phyloP scores from a whole-genome alignment of 2,888 invertebrate species.

The Fragum sueziense region DNA sequence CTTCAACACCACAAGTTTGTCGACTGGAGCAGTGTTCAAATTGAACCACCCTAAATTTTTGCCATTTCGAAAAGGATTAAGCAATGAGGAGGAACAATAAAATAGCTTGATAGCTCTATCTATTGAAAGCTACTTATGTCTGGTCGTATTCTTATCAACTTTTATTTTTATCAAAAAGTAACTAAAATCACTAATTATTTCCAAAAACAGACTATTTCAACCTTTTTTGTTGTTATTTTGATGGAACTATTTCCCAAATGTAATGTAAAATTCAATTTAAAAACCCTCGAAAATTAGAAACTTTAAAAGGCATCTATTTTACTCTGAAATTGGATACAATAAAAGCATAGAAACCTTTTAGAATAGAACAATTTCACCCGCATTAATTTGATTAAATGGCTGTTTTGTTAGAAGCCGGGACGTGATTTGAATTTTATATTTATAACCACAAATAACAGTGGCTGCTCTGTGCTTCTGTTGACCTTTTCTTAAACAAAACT shows the following conservation, averaged over 20 bases:
- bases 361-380: background rate
- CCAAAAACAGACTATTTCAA: background rate
- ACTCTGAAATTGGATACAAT: slow-evolving; percentile 6
- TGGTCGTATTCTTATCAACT: background rate
- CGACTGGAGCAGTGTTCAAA: no score
- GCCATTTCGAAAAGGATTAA: no score
- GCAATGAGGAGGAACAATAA: no score
- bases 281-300: background rate
- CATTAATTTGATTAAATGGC: slow-evolving; percentile 9
- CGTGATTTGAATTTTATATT: slow-evolving; percentile 1
- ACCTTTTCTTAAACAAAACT: no score
- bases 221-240: no score
- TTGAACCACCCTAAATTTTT: no score
- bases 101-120: no score
- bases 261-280: background rate
- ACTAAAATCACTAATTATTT: background rate
- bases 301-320: slow-evolving; percentile 3
- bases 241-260: background rate
- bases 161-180: background rate
- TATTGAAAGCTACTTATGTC: no score
- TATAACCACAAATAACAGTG: no score
- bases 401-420: background rate
- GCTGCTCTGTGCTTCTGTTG: no score
- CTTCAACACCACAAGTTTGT: no score
- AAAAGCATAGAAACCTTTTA: slow-evolving; percentile 9